phyloP scores from a whole-genome alignment of 1,140 invertebrate genomes.

The Papilio aristodemus region DNA sequence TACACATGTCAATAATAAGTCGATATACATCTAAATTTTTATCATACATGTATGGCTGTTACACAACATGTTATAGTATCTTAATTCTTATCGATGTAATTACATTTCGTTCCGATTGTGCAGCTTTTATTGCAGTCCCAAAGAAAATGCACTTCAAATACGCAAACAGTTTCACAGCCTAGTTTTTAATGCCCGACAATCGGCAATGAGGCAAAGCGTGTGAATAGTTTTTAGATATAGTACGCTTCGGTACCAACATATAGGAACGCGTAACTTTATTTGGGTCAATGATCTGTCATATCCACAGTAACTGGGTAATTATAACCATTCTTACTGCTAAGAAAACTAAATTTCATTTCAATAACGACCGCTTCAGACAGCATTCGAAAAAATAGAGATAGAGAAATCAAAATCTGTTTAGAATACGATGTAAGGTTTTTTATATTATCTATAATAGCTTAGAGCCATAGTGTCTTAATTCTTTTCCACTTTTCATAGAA shows the following conservation, averaged over 20 bases:
- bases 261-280: constrained; percentile 10
- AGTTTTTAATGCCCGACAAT: constrained; percentile 15
- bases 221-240: constrained; percentile 19
- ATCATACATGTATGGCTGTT: background rate
- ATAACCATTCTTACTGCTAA: constrained; percentile 2
- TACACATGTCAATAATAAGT: background rate
- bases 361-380: background rate
- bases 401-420: too few relatives aligned
- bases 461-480: too few relatives aligned
- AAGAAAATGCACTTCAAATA: background rate
- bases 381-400: background rate
- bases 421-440: too few relatives aligned
- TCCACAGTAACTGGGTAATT: constrained; percentile 18
- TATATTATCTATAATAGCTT: too few relatives aligned
- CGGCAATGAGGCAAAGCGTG: constrained; percentile 17
- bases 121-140: background rate
- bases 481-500: too few relatives aligned
- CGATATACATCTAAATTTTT: background rate
- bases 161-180: constrained; percentile 26
- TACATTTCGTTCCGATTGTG: constrained; percentile 29
- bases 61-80: background rate
- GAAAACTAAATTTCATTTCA: background rate
- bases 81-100: constrained; percentile 25
- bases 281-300: constrained; percentile 20
- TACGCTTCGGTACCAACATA: background rate